Evolutionary conservation across 2,888 invertebrate species (phyloP).

Genomic region (Caenorhabditis drosophilae): DNA sequence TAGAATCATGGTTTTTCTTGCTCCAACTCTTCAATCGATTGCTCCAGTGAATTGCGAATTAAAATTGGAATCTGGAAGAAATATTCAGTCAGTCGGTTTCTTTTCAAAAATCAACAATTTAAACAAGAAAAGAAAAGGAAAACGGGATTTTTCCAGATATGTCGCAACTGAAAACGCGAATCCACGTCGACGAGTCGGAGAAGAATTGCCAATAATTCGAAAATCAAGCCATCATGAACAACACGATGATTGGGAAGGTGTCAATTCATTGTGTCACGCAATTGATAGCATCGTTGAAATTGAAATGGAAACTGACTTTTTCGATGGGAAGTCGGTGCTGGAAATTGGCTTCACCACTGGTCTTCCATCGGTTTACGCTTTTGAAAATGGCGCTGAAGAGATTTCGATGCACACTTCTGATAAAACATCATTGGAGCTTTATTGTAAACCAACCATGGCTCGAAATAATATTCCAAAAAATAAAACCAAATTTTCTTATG

Average conservation of each 20-base stretch:
- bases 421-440: constrained; percentile 43
- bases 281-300: constrained; percentile 59
- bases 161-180: constrained; percentile 28
- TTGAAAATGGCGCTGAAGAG: constrained; percentile 57
- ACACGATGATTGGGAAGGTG: constrained; percentile 62
- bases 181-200: constrained; percentile 21
- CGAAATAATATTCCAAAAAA: constrained; percentile 59
- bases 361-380: constrained; percentile 61
- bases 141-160: constrained; percentile 9
- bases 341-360: constrained; percentile 66
- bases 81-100: constrained; percentile 46
- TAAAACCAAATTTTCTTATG: constrained; percentile 50
- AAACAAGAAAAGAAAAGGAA: neutral
- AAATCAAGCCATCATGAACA: constrained; percentile 27
- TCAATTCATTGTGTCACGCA: constrained; percentile 57
- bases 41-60: constrained; percentile 48
- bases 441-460: constrained; percentile 54
- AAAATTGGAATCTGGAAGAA: constrained; percentile 53
- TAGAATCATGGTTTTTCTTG: constrained; percentile 38
- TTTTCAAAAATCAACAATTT: constrained; percentile 4
- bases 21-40: constrained; percentile 27
- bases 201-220: constrained; percentile 20
- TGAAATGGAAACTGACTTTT: constrained; percentile 61
- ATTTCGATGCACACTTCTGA: constrained; percentile 52
- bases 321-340: constrained; percentile 58